Percentiles rank a stretch among this genome's conserved stretches.
phyloP scores from a whole-genome alignment of 2,888 invertebrate genomes.

The Steinernema hermaphroditum region DNA sequence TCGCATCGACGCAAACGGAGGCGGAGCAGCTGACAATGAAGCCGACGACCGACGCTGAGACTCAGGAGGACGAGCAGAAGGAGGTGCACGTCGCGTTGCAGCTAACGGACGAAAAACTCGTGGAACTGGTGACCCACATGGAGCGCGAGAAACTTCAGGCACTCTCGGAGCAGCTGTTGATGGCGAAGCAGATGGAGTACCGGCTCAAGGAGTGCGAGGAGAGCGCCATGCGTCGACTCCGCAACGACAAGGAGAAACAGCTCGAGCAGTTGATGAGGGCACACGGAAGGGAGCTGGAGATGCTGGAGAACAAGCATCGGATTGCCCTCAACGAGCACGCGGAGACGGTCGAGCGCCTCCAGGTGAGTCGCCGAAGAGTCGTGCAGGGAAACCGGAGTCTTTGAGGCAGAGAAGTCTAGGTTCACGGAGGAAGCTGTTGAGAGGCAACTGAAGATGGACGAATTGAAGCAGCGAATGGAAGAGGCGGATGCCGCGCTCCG shows the following conservation, averaged over 20 bases:
- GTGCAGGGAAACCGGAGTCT: too few species aligned
- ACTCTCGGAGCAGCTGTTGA: not conserved
- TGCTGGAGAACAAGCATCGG: not conserved
- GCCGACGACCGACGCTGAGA: not conserved
- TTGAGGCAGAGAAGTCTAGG: not conserved
- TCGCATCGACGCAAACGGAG: not conserved
- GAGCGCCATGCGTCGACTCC: not conserved
- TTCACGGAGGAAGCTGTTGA: not conserved
- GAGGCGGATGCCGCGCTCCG: not conserved
- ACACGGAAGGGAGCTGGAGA: not conserved
- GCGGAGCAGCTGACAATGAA: not conserved
- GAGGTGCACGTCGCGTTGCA: not conserved
- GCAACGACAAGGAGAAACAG: conserved; percentile 5
- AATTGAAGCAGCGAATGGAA: not conserved
- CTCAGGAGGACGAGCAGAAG: not conserved
- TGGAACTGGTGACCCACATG: not conserved
- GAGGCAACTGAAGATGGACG: not conserved
- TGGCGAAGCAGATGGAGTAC: not conserved
- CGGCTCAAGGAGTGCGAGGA: not conserved
- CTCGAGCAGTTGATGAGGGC: not conserved
- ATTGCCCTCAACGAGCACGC: not conserved
- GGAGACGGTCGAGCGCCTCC: not conserved
- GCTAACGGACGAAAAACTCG: not conserved
- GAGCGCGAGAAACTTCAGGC: conserved; percentile 18
- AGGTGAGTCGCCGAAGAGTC: too few species aligned